Evolutionary conservation across 1,140 invertebrate species (phyloP), one percentile per base, ranked within the genome.

Genomic region (Gonatopus flavifemur): DNA sequence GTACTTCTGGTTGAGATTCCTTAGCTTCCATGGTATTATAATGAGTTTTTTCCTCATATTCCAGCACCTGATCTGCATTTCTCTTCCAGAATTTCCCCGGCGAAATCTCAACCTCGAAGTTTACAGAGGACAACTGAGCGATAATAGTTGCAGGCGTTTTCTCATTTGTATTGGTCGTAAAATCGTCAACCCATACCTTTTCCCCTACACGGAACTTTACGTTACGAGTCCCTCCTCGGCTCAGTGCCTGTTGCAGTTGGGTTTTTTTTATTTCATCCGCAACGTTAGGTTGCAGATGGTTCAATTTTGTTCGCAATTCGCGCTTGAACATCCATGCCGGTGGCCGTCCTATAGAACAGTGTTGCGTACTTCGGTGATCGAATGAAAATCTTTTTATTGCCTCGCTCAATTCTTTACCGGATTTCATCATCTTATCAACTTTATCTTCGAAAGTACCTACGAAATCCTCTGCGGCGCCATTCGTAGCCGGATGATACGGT

Each of bases 401-500:
- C 6, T 37, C 2, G 5, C 20, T 21, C 10, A 38, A 8, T 13
- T 8, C n/a, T 20, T 38, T n/a, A 12, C 15, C 45, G 12, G 12
- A 21, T 38, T 47, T 5, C 1, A 47, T 18, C 13, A 47, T 47
- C 38, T 47, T 47, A 3, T 2, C 2, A 2, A 47, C 33, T 16
- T 21, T 37, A 9, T 22, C 3, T 40, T 52, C 51, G 18, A 56
- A 47, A 2, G 28, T 36, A n/a, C 20, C 15, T 5, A 56, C 38
- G 30, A 56, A 56, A 31, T 56, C 51, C 41, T 56, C n/a, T n/a
- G n/a, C n/a, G n/a, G n/a, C n/a, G n/a, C n/a, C n/a, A n/a, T n/a
- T n/a, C n/a, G n/a, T n/a, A 36, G 49, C 31, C 9, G 55, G 47
- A 35, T 63, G 48, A 44, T 52, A 57, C 9, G 46, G 57, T 35